Conservation (phyloP, 2,888 invertebrate genomes). For the Ypsolopha scabrella region DNA sequence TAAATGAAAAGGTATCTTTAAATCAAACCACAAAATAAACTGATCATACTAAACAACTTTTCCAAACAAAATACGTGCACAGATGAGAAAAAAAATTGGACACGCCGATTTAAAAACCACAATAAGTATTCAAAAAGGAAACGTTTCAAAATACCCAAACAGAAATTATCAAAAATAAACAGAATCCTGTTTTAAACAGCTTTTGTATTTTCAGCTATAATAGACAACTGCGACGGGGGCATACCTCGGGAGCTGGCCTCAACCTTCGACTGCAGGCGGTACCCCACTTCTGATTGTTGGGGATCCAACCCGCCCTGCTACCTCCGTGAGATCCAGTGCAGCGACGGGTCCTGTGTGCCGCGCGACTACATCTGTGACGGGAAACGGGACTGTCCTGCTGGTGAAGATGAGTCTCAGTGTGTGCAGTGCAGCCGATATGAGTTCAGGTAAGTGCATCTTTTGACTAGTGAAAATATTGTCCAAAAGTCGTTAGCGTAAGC, state of each 20-base stretch:
- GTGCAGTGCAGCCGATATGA: conserved; percentile 37
- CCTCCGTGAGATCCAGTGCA: conserved; percentile 66
- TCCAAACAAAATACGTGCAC: too few species aligned
- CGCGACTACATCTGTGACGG: conserved; percentile 75
- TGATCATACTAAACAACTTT: too few species aligned
- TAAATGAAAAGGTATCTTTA: too few species aligned
- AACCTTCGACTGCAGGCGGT: conserved; percentile 72
- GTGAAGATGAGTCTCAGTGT: conserved; percentile 73
- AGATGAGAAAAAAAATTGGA: too few species aligned
- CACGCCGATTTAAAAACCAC: too few species aligned
- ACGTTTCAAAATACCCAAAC: too few species aligned
- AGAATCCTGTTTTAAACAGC: too few species aligned
- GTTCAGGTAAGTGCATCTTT: conserved; percentile 31
- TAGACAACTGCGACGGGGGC: conserved; percentile 71
- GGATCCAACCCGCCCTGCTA: conserved; percentile 59
- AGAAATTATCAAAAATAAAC: too few species aligned
- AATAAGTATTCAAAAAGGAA: not conserved
- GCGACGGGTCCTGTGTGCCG: conserved; percentile 72
- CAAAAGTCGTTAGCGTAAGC: too few species aligned
- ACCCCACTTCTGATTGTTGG: conserved; percentile 71
- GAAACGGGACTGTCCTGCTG: conserved; percentile 70
- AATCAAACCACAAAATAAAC: too few species aligned
- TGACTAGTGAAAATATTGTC: not conserved
- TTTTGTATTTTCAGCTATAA: conserved; percentile 53
- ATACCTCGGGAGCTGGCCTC: conserved; percentile 68